A percentile compares a stretch with the other conserved stretches of the same genome.
Conservation (phyloP, 2,113 vertebrate genomes). For the Delphinus delphis region DNA sequence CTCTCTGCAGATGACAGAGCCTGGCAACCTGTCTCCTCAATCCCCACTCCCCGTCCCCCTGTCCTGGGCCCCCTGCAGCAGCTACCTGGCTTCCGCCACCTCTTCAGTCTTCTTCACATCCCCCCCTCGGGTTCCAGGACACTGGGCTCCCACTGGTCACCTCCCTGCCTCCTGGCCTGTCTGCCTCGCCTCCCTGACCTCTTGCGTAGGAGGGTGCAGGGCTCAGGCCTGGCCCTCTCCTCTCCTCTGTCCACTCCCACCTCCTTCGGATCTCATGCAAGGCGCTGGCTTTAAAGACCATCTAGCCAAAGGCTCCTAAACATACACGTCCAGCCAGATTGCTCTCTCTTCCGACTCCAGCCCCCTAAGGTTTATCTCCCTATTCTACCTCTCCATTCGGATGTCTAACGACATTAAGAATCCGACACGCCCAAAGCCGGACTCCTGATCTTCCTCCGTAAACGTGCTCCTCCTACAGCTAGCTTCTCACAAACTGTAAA, state of each 20-base stretch:
- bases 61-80: neutral
- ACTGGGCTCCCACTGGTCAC: accelerated
- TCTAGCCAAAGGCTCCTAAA: neutral
- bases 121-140: neutral
- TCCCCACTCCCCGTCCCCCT: neutral
- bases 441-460: neutral
- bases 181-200: neutral
- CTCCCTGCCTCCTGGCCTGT: accelerated
- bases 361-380: neutral
- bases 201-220: accelerated
- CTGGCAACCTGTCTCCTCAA: neutral
- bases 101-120: neutral
- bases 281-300: neutral
- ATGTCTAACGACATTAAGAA: neutral
- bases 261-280: neutral
- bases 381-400: neutral
- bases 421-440: neutral
- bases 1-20: neutral
- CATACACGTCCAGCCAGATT: neutral
- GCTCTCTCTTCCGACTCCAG: neutral
- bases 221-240: neutral
- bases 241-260: neutral
- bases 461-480: neutral
- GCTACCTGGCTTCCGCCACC: neutral
- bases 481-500: neutral